Conservation (phyloP, 2,113 vertebrate genomes). For the Orcinus orca region DNA sequence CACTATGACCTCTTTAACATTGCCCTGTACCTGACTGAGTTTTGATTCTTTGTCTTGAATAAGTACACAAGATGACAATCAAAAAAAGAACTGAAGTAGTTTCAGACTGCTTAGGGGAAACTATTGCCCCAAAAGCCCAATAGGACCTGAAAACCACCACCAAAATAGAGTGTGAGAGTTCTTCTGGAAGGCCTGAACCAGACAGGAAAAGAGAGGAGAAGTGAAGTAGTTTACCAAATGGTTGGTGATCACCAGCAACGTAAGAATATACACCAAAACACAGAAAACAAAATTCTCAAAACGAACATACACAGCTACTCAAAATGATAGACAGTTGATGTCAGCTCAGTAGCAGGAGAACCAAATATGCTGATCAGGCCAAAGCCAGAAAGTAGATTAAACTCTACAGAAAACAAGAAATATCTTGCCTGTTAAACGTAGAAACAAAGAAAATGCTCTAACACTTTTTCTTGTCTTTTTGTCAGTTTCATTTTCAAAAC, state of each 20-base stretch:
- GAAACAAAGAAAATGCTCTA: neutral
- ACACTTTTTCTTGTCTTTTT: slow-evolving; percentile 83
- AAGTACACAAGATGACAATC: neutral
- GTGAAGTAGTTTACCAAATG: neutral
- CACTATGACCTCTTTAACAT: neutral
- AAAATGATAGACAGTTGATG: neutral
- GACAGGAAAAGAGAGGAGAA: neutral
- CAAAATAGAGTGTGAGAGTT: neutral
- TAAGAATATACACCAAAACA: neutral
- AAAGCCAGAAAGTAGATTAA: neutral
- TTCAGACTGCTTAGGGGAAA: neutral
- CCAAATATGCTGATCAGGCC: neutral
- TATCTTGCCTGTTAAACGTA: neutral
- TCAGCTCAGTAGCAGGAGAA: neutral
- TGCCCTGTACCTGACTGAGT: neutral
- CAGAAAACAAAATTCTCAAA: neutral
- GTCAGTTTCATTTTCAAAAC: slow-evolving; percentile 71
- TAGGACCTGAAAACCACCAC: neutral
- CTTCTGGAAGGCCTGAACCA: neutral
- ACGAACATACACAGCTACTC: neutral
- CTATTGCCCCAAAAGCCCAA: neutral
- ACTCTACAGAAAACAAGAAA: neutral
- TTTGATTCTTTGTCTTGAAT: neutral
- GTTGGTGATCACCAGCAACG: neutral
- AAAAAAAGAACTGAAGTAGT: neutral